Percentiles rank a stretch among this genome's conserved stretches.
These are phyloP conservation scores for Pseudomyrmex sp. DNA, from an alignment of 1,140 invertebrate species.

Conservation along the genomic window DNA sequence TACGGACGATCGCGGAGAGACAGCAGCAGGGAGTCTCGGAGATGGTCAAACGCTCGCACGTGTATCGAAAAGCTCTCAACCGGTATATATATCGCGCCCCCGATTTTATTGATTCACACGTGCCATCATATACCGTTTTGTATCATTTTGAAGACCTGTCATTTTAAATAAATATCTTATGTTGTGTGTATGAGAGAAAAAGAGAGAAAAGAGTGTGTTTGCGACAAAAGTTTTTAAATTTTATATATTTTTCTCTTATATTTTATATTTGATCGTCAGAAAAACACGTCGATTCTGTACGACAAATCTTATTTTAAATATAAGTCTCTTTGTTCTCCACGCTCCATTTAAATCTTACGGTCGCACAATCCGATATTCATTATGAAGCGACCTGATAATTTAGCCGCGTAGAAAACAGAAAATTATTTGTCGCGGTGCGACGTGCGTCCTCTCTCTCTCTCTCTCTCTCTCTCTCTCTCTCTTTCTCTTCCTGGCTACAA, in stretches of 20 bases:
- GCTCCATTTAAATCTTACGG: no score
- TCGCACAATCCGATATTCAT: no score
- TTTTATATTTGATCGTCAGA: no score
- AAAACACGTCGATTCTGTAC: no score
- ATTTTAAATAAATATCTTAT: neutral
- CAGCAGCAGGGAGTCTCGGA: neutral
- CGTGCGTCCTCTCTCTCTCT: neutral
- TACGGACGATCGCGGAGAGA: constrained; percentile 38
- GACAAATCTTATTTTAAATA: no score
- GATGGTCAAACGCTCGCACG: constrained; percentile 34
- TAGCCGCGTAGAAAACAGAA: neutral
- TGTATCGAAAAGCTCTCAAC: constrained; percentile 20
- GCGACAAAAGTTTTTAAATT: neutral
- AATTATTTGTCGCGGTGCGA: neutral
- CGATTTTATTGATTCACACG: constrained; percentile 46
- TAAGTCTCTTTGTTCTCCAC: no score
- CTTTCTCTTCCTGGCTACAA: neutral
- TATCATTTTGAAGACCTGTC: neutral
- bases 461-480: no score
- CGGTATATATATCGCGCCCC: constrained; percentile 3
- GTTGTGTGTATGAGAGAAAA: no score
- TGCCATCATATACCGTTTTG: constrained; percentile 23
- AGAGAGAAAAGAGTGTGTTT: no score
- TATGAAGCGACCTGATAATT: no score
- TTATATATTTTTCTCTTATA: neutral